Percentiles rank a stretch among this genome's conserved stretches.
Evolutionary conservation across 2,888 invertebrate genomes (phyloP).

Genomic region (Pristionchus entomophagus): DNA sequence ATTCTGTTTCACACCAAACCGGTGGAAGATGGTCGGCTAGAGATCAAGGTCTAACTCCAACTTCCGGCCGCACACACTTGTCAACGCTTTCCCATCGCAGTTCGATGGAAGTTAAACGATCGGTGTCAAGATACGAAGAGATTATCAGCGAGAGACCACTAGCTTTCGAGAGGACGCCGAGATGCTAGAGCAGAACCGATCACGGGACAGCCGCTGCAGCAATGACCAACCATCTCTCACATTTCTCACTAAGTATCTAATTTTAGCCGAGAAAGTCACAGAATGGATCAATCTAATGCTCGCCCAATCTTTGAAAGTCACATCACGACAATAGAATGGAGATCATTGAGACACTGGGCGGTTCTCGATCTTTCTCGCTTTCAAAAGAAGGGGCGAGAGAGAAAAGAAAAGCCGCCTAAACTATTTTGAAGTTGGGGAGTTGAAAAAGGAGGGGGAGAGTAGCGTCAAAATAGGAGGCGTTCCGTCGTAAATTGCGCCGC

Average conservation of each 20-base stretch:
- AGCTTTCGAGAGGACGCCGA: background rate
- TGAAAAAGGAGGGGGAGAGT: too few species aligned
- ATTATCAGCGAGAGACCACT: background rate
- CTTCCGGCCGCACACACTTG: background rate
- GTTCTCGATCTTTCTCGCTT: background rate
- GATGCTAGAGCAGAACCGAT: background rate
- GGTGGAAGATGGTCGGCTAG: too few species aligned
- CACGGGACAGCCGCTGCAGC: background rate
- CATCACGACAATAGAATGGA: background rate
- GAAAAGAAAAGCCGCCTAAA: too few species aligned
- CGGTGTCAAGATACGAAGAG: slow-evolving; percentile 6
- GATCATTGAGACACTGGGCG: background rate
- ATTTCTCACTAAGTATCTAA: too few species aligned
- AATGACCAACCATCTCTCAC: background rate
- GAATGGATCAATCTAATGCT: background rate
- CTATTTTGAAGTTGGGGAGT: too few species aligned
- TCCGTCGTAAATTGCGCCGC: background rate
- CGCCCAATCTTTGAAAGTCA: background rate
- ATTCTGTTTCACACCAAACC: too few species aligned
- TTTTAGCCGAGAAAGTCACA: background rate
- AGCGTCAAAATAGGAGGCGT: slow-evolving; percentile 29
- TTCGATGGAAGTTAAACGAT: slow-evolving; percentile 29
- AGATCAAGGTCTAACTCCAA: background rate
- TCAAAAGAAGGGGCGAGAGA: background rate
- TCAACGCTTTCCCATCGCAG: background rate